Evolutionary conservation across 2,888 invertebrate genomes (phyloP).

Genomic region (Drosophila affinis): DNA sequence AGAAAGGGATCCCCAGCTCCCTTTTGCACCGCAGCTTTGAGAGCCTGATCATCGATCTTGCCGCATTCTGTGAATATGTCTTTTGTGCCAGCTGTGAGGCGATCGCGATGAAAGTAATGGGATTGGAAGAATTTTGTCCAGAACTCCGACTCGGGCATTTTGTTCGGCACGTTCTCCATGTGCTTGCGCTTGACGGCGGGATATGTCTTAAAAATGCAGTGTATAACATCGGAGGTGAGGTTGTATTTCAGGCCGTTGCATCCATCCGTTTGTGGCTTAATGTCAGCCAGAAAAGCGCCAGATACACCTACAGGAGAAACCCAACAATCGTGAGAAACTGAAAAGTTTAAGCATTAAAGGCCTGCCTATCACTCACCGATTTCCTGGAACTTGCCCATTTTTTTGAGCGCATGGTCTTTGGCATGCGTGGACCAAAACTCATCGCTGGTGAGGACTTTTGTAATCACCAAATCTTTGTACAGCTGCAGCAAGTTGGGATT

Average conservation of each 20-base stretch:
- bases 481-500: slow-evolving; percentile 96
- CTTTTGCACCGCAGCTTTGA: slow-evolving; percentile 90
- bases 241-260: slow-evolving; percentile 98
- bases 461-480: slow-evolving; percentile 98
- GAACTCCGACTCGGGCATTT: slow-evolving; percentile 97
- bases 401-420: slow-evolving; percentile 89
- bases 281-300: slow-evolving; percentile 93
- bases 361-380: slow-evolving; percentile 86
- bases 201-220: slow-evolving; percentile 99
- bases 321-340: neutral
- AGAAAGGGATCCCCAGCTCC: slow-evolving; percentile 92
- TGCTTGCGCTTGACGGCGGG: slow-evolving; percentile 99
- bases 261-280: slow-evolving; percentile 98
- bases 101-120: slow-evolving; percentile 98
- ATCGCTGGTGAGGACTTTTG: slow-evolving; percentile 97
- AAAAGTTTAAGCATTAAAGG: neutral
- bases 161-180: slow-evolving; percentile 96
- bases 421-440: slow-evolving; percentile 99
- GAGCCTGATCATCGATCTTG: slow-evolving; percentile 94
- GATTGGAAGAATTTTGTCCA: slow-evolving; percentile 99
- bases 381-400: slow-evolving; percentile 90
- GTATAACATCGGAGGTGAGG: slow-evolving; percentile 97
- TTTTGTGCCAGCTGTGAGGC: slow-evolving; percentile 94
- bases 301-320: slow-evolving; percentile 86
- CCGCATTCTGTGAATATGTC: slow-evolving; percentile 99